Evolutionary conservation across 2,888 invertebrate genomes (phyloP), one percentile per base, ranked within the genome.

Genomic region (Drosophila atripex): DNA sequence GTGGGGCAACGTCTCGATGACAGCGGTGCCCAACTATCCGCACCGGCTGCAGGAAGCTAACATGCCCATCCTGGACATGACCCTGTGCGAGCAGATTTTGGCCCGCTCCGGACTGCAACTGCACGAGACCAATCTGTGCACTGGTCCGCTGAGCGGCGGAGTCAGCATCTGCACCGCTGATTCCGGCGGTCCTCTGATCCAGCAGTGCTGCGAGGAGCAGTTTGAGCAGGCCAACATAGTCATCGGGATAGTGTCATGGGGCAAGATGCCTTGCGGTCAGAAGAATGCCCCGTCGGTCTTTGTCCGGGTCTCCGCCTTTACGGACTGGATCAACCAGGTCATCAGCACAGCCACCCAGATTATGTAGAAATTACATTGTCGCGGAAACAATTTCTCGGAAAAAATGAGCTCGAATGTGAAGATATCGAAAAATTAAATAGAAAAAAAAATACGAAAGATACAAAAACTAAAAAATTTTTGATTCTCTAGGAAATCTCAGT

Each of bases 231-330:
- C 68, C 23, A 76, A 79, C 61, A 85, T 85, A 1, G 88, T 89
- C 75, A 89, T 93, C 57, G 93, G 93, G 69, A 89, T 93, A 49
- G 93, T 93, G 11, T 93, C 93, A 2, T 93, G 93, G 93, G 93
- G 93, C 12, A 76, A 88, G 56, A 88, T 90, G 72, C 93, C 93
- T 2, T 93, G 93, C 68, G 92, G 92, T 4, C 82, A 85, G 32
- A 80, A 79, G 35, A 90, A 91, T 53, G 83, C 90, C 1, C 93
- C 93, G 0, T 92, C 93, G 0, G 92, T 93, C 1, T 93, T 92
- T 87, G 92, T 92, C 3, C 90, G 92, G 18, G 92, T 93, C 4
- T 91, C 93, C 0, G 90, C 92, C 2, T 93, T 92, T 77, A 76
- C 91, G 23, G 82, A 91, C 45, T 93, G 92, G 92, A 83, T 91